phyloP scores from a whole-genome alignment of 2,113 vertebrate species.

The Steatornis caripensis region DNA sequence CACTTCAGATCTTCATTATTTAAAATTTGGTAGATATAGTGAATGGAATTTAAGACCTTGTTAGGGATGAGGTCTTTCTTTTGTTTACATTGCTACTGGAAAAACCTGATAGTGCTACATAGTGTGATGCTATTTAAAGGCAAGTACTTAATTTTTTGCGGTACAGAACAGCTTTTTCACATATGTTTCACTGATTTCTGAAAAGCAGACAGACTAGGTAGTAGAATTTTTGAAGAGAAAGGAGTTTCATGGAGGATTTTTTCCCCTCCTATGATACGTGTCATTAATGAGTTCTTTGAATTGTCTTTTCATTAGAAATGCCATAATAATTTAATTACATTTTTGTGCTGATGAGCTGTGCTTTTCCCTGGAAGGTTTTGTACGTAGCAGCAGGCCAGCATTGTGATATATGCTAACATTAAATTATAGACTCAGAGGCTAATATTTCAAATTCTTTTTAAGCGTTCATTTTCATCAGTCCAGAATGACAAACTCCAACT shows the following conservation, averaged over 20 bases:
- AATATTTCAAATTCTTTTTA: background rate
- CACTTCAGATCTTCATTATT: background rate
- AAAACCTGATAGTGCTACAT: background rate
- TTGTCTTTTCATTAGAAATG: background rate
- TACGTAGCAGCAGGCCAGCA: background rate
- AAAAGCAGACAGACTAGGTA: background rate
- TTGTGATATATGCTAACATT: background rate
- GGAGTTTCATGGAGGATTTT: fast-evolving
- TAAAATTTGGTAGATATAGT: background rate
- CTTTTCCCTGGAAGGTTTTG: background rate
- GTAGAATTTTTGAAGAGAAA: background rate
- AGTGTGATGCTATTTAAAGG: background rate
- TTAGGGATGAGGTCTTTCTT: background rate
- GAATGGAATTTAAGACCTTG: background rate
- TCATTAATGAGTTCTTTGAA: background rate
- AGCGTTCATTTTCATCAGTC: background rate
- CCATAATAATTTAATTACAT: background rate
- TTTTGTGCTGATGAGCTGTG: background rate
- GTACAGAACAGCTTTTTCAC: background rate
- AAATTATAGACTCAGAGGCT: background rate
- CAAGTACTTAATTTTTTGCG: background rate
- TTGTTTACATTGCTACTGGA: background rate
- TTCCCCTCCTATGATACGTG: background rate
- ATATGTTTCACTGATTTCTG: background rate
- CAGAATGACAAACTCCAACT: background rate